These are phyloP conservation scores for Tragelaphus imberbis DNA, from an alignment of 2,113 vertebrate genomes.

Conservation along the genomic window DNA sequence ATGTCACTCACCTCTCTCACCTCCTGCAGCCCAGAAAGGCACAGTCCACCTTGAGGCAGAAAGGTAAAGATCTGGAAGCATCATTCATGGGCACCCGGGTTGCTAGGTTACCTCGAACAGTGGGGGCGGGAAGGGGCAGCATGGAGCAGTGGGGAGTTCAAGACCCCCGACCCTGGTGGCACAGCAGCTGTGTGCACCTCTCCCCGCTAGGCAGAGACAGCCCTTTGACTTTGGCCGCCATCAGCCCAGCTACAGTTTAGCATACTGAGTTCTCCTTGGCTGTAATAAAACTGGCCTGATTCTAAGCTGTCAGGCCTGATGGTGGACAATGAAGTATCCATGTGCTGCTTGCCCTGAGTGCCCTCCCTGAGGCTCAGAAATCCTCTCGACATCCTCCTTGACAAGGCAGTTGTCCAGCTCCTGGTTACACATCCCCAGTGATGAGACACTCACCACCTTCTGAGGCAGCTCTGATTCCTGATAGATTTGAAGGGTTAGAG, in stretches of 20 bases:
- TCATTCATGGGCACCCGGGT: background rate
- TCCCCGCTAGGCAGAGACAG: background rate
- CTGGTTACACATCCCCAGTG: background rate
- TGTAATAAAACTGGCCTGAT: background rate
- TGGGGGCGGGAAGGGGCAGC: background rate
- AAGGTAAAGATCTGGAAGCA: background rate
- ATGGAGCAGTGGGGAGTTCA: fast-evolving
- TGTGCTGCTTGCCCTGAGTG: fast-evolving
- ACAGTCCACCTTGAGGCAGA: background rate
- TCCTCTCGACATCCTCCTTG: background rate
- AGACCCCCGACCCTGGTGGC: background rate
- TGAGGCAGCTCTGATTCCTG: background rate
- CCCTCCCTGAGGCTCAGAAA: background rate
- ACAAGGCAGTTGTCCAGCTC: background rate
- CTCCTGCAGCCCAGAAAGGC: background rate
- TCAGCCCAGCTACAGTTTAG: background rate
- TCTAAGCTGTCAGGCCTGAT: background rate
- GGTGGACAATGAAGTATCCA: background rate
- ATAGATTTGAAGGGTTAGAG: background rate
- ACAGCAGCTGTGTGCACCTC: fast-evolving
- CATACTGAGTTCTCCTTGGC: background rate
- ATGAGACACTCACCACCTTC: background rate
- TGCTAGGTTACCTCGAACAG: background rate
- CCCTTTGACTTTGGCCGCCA: background rate
- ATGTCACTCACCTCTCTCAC: background rate